These are phyloP conservation scores for Thryonomys swinderianus DNA, from an alignment of 2,113 vertebrate genomes.

Conservation along the genomic window DNA sequence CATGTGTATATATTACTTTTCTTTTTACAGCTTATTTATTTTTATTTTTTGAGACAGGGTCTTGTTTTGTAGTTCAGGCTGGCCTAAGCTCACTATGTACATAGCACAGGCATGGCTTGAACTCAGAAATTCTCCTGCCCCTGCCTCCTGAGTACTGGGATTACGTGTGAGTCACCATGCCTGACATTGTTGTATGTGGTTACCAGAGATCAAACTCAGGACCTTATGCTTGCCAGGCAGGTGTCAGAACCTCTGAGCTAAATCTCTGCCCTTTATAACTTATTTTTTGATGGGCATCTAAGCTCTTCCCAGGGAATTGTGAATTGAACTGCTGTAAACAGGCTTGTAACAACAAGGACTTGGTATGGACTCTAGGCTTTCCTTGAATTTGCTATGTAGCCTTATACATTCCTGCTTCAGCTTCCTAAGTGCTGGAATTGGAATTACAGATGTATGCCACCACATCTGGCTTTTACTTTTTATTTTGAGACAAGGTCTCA, in stretches of 20 bases:
- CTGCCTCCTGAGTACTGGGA: too few relatives aligned
- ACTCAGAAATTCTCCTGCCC: too few relatives aligned
- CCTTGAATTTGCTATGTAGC: background rate
- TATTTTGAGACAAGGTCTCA: background rate
- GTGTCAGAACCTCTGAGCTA: too few relatives aligned
- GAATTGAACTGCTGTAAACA: background rate
- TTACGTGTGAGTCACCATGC: too few relatives aligned
- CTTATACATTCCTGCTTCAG: background rate
- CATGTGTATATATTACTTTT: background rate
- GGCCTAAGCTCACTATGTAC: too few relatives aligned
- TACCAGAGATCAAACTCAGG: too few relatives aligned
- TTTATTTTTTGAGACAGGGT: too few relatives aligned
- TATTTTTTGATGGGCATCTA: background rate
- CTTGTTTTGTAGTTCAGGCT: too few relatives aligned
- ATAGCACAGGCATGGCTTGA: too few relatives aligned
- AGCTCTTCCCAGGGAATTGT: background rate
- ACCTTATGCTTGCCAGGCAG: too few relatives aligned
- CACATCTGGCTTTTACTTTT: background rate
- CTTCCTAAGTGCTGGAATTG: background rate
- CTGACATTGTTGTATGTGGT: too few relatives aligned
- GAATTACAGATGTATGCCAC: background rate
- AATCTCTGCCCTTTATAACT: background rate
- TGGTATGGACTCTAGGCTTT: background rate
- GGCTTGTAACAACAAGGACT: background rate
- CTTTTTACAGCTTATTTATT: background rate